Evolutionary conservation across 2,888 invertebrate genomes (phyloP), one percentile per base, ranked within the genome.

Genomic region (Molorchus minor): DNA sequence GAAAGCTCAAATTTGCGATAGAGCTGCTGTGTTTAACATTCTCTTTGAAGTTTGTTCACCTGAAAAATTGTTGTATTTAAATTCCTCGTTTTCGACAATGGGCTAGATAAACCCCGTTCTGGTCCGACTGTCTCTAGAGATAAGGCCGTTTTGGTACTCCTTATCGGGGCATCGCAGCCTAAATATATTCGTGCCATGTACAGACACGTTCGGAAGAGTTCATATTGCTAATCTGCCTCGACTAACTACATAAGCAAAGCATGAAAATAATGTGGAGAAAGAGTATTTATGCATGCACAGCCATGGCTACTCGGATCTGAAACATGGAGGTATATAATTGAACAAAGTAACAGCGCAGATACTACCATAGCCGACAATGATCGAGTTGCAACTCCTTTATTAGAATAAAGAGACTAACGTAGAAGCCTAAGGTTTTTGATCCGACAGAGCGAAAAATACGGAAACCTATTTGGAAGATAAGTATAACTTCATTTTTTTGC

Each of bases 41-140:
- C n/a, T 5, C 33, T 33, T 33, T 33, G 7, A 33, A 33, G 12
- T 33, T 33, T 3, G 5, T n/a, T 5, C 33, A 33, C 33, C 33
- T 33, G 33, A 33, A 33, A 33, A 29, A 17, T 41, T 41, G 40
- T 52, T 52, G 3, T 59, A 62, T 64, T 71, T 70, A 70, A 67
- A 61, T 70, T 71, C 69, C 71, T 67, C 69, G 61, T 71, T 72
- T 73, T 71, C 72, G 70, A 70, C 70, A 71, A 67, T 63, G 64
- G 67, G 59, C 47, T 60, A 69, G 70, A 68, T 68, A 71, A 66
- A 62, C 52, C 57, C 58, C 61, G 68, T 68, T 63, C 64, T 64
- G 66, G 65, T 12, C 36, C 21, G 15, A 36, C 58, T 70, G 69
- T 47, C 54, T 61, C 51, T 45, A 44, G 55, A 67, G 74, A 73